Evolutionary conservation across 1,140 invertebrate genomes (phyloP).

Genomic region (Brachionus rubens): DNA sequence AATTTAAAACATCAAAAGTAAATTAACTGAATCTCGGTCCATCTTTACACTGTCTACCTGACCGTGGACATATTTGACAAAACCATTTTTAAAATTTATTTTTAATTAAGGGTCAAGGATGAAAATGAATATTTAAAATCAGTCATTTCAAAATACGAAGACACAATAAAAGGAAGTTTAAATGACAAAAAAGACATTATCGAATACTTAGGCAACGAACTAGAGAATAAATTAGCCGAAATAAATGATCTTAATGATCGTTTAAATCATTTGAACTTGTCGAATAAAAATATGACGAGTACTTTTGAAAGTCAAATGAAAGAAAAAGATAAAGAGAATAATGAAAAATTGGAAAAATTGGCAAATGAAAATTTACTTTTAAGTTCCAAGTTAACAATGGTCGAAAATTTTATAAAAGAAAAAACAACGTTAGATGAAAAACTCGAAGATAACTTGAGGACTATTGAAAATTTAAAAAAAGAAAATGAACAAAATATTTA

Average conservation of each 20-base stretch:
- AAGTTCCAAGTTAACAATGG: conserved; percentile 19
- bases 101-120: neutral
- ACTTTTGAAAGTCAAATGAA: neutral
- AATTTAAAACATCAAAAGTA: neutral
- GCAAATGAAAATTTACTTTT: conserved; percentile 11
- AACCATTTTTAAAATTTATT: neutral
- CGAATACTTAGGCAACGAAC: conserved; percentile 5
- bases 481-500: conserved; percentile 26
- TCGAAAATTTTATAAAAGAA: conserved; percentile 34
- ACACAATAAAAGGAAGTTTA: conserved; percentile 1
- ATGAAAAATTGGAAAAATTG: neutral
- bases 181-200: conserved; percentile 31
- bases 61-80: too few relatives aligned
- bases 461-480: conserved; percentile 14
- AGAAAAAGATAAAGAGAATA: neutral
- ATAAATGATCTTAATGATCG: conserved; percentile 18
- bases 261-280: neutral
- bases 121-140: conserved; percentile 1
- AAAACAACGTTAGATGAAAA: neutral
- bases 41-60: too few relatives aligned
- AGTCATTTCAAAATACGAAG: neutral
- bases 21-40: too few relatives aligned
- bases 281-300: neutral
- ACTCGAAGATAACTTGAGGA: neutral
- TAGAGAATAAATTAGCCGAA: neutral